Evolutionary conservation across 2,797 vertebrate genomes (phyloP).

Genomic region (Phalloptychus januarius): DNA sequence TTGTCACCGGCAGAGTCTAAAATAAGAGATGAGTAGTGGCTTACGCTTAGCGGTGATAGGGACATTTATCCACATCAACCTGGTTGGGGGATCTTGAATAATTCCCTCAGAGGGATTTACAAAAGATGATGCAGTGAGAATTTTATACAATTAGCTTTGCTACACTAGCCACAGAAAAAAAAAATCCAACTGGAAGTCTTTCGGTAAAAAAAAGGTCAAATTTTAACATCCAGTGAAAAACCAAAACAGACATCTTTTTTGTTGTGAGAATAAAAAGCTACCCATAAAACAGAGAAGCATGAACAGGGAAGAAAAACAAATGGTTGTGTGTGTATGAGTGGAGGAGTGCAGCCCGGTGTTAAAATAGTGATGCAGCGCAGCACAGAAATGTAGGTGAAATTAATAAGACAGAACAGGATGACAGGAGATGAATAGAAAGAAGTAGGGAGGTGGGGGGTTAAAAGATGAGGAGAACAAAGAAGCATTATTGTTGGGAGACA

Average conservation of each 20-base stretch:
- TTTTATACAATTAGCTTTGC: constrained; percentile 55
- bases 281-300: constrained; percentile 23
- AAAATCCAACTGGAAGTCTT: constrained; percentile 45
- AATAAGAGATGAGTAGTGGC: constrained; percentile 23
- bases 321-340: neutral
- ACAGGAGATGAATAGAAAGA: constrained; percentile 42
- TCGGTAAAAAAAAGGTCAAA: constrained; percentile 64
- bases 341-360: constrained; percentile 10
- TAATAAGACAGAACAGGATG: constrained; percentile 39
- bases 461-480: constrained; percentile 39
- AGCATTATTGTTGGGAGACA: constrained; percentile 36
- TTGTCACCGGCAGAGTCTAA: constrained; percentile 18
- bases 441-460: constrained; percentile 5
- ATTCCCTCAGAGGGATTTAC: constrained; percentile 50
- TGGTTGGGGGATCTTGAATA: constrained; percentile 43
- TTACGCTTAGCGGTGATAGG: constrained; percentile 43
- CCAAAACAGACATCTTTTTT: constrained; percentile 59
- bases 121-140: constrained; percentile 45
- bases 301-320: constrained; percentile 19
- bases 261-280: constrained; percentile 48
- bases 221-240: constrained; percentile 50
- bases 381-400: constrained; percentile 47
- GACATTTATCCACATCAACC: constrained; percentile 59
- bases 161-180: constrained; percentile 32
- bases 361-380: constrained; percentile 32